These are phyloP conservation scores for Actinostola sp. DNA, from an alignment of 92 coral and sea anemone species.

Conservation along the genomic window DNA sequence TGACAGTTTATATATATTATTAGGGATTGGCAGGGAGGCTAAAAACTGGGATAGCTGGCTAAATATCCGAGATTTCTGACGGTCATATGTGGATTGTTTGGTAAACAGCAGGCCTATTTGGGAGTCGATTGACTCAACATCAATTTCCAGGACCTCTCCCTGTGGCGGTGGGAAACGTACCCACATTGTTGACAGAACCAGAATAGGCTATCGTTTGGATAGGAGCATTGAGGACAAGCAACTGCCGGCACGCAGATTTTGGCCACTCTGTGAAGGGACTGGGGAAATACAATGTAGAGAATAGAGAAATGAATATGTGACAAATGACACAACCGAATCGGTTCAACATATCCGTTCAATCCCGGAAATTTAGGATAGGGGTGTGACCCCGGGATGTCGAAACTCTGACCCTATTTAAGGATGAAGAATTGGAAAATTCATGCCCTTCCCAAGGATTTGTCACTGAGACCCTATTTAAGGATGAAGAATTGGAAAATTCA, in stretches of 20 bases:
- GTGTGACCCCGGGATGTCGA: no score
- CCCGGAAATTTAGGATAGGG: no score
- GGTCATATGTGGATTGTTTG: slow-evolving; percentile 28
- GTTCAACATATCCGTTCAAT: no score
- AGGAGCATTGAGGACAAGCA: slow-evolving; percentile 34
- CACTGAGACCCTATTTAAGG: no score
- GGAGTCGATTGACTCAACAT: slow-evolving; percentile 25
- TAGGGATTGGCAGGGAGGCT: slow-evolving; percentile 29
- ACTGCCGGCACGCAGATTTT: slow-evolving; percentile 34
- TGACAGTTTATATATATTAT: no score
- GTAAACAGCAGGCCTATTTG: slow-evolving; percentile 4
- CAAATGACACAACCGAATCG: background rate
- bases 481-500: no score
- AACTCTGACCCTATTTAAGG: no score
- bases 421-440: no score
- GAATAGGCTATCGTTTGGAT: slow-evolving; percentile 31
- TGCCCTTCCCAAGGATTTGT: no score
- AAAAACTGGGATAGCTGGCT: slow-evolving; percentile 17
- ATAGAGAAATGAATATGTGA: background rate
- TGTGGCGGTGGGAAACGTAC: slow-evolving; percentile 5
- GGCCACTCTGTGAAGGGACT: slow-evolving; percentile 22
- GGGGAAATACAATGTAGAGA: background rate
- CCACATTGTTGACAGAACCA: slow-evolving; percentile 43
- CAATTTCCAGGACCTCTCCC: slow-evolving; percentile 12
- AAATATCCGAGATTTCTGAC: slow-evolving; percentile 35